Evolutionary conservation across 2,113 vertebrate genomes (phyloP).

Genomic region (Macrotus californicus): DNA sequence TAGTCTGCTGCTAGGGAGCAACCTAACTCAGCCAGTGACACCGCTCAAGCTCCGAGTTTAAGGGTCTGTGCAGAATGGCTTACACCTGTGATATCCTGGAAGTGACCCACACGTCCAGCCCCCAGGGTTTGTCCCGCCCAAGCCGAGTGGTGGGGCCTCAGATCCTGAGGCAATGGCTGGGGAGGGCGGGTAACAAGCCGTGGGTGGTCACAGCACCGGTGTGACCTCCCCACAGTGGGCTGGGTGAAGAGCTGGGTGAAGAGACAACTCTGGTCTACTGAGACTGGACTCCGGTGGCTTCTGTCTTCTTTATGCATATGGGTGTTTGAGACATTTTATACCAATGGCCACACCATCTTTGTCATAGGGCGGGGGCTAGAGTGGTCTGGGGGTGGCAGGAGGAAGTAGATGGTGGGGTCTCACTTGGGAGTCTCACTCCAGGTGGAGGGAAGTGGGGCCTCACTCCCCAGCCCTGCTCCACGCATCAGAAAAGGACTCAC

Average conservation of each 20-base stretch:
- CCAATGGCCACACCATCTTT: neutral
- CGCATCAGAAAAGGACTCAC: neutral
- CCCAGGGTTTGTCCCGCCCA: neutral
- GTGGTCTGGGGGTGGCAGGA: neutral
- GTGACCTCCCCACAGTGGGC: neutral
- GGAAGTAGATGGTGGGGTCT: neutral
- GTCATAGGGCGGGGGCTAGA: neutral
- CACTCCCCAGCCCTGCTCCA: neutral
- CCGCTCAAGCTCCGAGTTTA: neutral
- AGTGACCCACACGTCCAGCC: accelerated
- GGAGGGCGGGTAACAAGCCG: too few relatives aligned
- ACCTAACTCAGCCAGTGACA: neutral
- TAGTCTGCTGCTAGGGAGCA: neutral
- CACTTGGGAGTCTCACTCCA: neutral
- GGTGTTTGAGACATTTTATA: neutral
- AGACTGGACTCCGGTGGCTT: neutral
- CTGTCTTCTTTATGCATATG: too few relatives aligned
- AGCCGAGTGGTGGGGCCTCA: neutral
- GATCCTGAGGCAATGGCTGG: neutral
- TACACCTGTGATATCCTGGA: neutral
- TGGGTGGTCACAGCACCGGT: neutral
- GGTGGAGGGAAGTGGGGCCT: neutral
- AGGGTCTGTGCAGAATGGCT: neutral
- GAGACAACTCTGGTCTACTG: neutral
- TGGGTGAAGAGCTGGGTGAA: neutral